A percentile compares a stretch with the other conserved stretches of the same genome.
phyloP scores from a whole-genome alignment of 1,140 invertebrate genomes.

The Leptoteleia sp. region DNA sequence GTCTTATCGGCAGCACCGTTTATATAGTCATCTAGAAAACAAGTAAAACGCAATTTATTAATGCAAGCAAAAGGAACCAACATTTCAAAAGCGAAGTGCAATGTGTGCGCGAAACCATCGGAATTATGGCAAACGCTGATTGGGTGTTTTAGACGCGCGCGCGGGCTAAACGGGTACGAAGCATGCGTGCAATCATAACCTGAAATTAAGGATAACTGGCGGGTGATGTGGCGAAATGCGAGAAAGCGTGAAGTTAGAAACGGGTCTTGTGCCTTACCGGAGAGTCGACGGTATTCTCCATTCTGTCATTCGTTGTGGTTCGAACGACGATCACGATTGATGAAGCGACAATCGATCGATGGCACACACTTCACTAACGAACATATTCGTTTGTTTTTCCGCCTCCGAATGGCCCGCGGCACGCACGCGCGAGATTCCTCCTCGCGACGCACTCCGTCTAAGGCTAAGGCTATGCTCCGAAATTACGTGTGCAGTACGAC shows the following conservation, averaged over 20 bases:
- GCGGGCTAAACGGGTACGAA: slow-evolving; percentile 14
- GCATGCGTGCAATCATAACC: slow-evolving; percentile 49
- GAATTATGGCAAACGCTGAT: slow-evolving; percentile 9
- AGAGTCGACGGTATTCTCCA: slow-evolving; percentile 39
- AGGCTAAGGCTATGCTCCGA: slow-evolving; percentile 33
- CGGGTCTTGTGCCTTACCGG: slow-evolving; percentile 22
- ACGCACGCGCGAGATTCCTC: slow-evolving; percentile 50
- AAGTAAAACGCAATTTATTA: too few species aligned
- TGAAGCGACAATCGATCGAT: slow-evolving; percentile 43
- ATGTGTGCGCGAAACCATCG: background rate
- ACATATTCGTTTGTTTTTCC: slow-evolving; percentile 62
- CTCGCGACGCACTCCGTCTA: slow-evolving; percentile 40
- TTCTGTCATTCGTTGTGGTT: slow-evolving; percentile 38
- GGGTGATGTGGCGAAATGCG: background rate
- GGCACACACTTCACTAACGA: slow-evolving; percentile 41
- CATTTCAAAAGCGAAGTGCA: background rate
- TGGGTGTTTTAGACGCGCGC: slow-evolving; percentile 33
- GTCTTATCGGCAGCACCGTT: too few species aligned
- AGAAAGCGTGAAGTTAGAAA: background rate
- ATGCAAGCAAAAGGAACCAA: too few species aligned
- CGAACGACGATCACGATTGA: slow-evolving; percentile 34
- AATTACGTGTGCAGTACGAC: background rate
- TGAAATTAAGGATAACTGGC: background rate
- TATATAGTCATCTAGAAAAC: too few species aligned
- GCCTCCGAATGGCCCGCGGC: slow-evolving; percentile 36